Conservation (phyloP, 2,888 invertebrate species). For the Rhyacophila evoluta region DNA sequence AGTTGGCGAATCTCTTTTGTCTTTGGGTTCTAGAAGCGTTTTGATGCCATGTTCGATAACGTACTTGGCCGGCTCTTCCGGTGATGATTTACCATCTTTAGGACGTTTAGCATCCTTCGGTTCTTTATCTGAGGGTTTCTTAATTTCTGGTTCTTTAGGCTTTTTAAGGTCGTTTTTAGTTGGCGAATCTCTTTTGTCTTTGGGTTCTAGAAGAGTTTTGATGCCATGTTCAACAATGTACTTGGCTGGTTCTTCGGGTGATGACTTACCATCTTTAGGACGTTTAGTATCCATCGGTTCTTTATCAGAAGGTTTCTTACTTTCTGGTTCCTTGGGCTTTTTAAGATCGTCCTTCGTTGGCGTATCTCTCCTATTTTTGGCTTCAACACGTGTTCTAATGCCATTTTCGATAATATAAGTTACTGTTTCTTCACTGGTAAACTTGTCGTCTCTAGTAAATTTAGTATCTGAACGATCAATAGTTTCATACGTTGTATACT, state of each 20-base stretch:
- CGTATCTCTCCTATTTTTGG: slow-evolving; percentile 31
- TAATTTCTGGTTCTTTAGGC: background rate
- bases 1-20: background rate
- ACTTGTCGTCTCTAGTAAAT: background rate
- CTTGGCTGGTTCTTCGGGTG: background rate
- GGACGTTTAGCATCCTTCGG: too few relatives aligned
- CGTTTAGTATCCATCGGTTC: slow-evolving; percentile 10
- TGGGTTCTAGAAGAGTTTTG: background rate
- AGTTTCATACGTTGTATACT: background rate
- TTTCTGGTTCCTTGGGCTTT: slow-evolving; percentile 28
- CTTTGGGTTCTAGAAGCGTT: background rate
- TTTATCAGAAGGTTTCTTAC: slow-evolving; percentile 28
- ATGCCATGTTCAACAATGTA: background rate
- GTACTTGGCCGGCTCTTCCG: background rate
- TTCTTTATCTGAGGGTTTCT: background rate
- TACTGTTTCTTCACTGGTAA: background rate
- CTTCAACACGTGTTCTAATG: slow-evolving; percentile 44
- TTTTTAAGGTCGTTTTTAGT: background rate
- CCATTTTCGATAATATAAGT: slow-evolving; percentile 53
- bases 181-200: background rate
- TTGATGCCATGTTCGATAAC: background rate
- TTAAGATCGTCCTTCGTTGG: slow-evolving; percentile 54
- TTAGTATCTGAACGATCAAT: background rate
- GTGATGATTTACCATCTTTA: background rate
- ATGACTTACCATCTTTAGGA: too few relatives aligned